Conservation (phyloP, 2,888 invertebrate genomes). For the Saturnia japonica region DNA sequence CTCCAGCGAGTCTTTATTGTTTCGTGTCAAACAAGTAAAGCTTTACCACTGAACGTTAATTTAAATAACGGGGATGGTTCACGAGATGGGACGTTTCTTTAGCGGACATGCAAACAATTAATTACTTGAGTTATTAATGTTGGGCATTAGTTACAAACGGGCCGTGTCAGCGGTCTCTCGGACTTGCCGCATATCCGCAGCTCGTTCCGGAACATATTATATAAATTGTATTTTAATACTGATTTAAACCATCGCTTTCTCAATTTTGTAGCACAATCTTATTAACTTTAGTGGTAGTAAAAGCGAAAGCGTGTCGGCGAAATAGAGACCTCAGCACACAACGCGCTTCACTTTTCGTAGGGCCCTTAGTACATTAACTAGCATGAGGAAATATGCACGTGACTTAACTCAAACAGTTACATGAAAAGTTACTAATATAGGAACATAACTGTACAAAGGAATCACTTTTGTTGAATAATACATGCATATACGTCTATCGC, state of each 20-base stretch:
- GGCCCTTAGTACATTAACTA: neutral
- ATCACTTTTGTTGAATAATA: neutral
- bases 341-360: neutral
- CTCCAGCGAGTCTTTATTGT: slow-evolving; percentile 26
- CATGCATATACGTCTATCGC: neutral
- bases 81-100: slow-evolving; percentile 70
- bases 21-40: slow-evolving; percentile 34
- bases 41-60: slow-evolving; percentile 52
- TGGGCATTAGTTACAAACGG: slow-evolving; percentile 74
- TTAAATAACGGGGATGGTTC: slow-evolving; percentile 67
- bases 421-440: neutral
- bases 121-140: slow-evolving; percentile 80
- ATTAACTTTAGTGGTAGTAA: neutral
- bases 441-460: neutral
- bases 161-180: slow-evolving; percentile 66
- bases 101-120: slow-evolving; percentile 80
- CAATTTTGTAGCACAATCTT: neutral
- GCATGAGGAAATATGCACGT: neutral
- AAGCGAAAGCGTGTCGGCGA: no score
- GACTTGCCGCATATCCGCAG: slow-evolving; percentile 48
- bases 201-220: slow-evolving; percentile 32
- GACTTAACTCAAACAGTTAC: neutral
- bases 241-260: slow-evolving; percentile 8
- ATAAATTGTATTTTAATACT: slow-evolving; percentile 29
- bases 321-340: neutral